Conservation (phyloP, 1,140 invertebrate genomes). For the Euura lappo region DNA sequence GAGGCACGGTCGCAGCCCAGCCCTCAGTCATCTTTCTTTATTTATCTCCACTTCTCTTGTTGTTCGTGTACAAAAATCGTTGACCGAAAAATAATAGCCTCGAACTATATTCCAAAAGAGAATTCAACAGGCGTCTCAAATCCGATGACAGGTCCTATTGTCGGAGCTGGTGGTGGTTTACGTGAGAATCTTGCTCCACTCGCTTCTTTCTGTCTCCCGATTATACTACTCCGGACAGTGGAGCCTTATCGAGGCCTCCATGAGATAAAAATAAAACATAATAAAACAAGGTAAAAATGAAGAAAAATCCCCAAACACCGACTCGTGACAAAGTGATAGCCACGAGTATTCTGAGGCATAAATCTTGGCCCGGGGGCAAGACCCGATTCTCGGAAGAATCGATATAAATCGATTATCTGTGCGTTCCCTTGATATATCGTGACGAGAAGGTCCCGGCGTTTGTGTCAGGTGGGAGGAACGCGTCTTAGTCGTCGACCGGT, state of each 20-base stretch:
- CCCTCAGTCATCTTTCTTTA: background rate
- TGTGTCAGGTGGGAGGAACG: conserved; percentile 31
- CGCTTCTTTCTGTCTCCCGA: background rate
- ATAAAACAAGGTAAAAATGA: background rate
- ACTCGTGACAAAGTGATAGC: conserved; percentile 10
- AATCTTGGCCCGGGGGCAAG: background rate
- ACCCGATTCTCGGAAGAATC: conserved; percentile 14
- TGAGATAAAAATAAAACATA: no score
- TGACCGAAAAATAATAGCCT: conserved; percentile 9
- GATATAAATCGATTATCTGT: conserved; percentile 40
- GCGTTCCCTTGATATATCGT: conserved; percentile 34
- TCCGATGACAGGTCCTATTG: conserved; percentile 20
- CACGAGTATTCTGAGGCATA: background rate
- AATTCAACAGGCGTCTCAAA: conserved; percentile 17
- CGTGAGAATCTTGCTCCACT: conserved; percentile 6
- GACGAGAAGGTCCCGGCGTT: conserved; percentile 16
- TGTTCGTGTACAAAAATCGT: background rate
- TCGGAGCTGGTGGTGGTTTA: conserved; percentile 4
- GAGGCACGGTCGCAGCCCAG: background rate
- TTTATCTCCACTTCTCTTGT: background rate
- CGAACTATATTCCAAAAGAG: conserved; percentile 13
- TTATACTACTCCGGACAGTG: no score
- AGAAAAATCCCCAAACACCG: conserved; percentile 10
- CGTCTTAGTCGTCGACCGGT: conserved; percentile 17
- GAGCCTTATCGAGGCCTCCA: no score